Percentiles rank a stretch among this genome's conserved stretches.
These are phyloP conservation scores for Zeugodacus cucurbitae DNA, from an alignment of 1,140 invertebrate genomes.

Conservation along the genomic window DNA sequence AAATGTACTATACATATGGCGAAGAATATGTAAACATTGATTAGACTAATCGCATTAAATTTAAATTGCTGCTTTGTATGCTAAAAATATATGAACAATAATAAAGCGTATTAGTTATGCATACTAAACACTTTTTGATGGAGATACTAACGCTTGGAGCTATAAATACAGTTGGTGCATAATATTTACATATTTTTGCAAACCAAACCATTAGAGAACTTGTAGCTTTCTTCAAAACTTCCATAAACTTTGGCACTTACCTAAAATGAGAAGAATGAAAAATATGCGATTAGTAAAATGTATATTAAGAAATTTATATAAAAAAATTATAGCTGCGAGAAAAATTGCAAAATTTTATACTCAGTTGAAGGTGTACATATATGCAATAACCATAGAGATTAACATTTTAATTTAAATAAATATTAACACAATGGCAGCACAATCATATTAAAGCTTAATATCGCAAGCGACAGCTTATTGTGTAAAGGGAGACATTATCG, in stretches of 20 bases:
- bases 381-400: background rate
- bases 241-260: background rate
- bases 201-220: background rate
- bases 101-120: too few relatives aligned
- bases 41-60: too few relatives aligned
- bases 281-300: background rate
- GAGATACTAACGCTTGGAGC: background rate
- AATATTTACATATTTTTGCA: background rate
- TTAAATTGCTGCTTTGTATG: too few relatives aligned
- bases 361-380: background rate
- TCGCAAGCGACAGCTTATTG: background rate
- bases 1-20: too few relatives aligned
- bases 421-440: background rate
- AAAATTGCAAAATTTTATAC: background rate
- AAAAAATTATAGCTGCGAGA: background rate
- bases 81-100: too few relatives aligned
- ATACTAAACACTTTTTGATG: too few relatives aligned
- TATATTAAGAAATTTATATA: background rate
- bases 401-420: slow-evolving; percentile 9
- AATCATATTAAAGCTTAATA: background rate
- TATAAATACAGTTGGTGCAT: background rate
- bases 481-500: background rate
- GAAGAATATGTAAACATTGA: too few relatives aligned
- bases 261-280: background rate
- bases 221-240: background rate